These are phyloP conservation scores for Sinodicranocentrus sp. DNA, from an alignment of 2,888 invertebrate species.

Conservation along the genomic window DNA sequence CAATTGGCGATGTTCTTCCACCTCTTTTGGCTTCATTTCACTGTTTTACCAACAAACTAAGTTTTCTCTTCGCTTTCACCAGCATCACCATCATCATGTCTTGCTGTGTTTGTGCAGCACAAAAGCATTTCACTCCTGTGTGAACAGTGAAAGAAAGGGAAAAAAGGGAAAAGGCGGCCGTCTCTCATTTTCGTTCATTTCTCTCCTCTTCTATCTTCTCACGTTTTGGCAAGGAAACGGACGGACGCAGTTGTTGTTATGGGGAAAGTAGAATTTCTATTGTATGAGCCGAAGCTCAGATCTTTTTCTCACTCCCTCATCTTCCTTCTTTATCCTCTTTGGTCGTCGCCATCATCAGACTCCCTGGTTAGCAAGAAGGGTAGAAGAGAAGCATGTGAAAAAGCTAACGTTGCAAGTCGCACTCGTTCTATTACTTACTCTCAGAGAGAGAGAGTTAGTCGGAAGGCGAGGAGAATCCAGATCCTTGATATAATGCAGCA, in stretches of 20 bases:
- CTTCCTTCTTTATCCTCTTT: background rate
- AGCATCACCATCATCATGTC: constrained; percentile 21
- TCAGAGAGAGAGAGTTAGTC: no score
- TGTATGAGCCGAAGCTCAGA: constrained; percentile 1
- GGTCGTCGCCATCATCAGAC: background rate
- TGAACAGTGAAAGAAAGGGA: constrained; percentile 9
- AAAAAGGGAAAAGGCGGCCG: constrained; percentile 54
- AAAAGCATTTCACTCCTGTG: constrained; percentile 14
- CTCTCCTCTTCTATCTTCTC: constrained; percentile 13
- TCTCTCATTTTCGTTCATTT: constrained; percentile 41
- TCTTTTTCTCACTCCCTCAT: constrained; percentile 6
- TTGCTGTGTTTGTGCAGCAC: constrained; percentile 28
- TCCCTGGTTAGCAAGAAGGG: background rate
- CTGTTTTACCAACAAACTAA: constrained; percentile 47
- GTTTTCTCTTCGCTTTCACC: constrained; percentile 28
- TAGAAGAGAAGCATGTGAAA: constrained; percentile 10
- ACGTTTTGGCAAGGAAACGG: constrained; percentile 61
- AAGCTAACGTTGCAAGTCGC: constrained; percentile 62
- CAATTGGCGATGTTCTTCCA: constrained; percentile 38
- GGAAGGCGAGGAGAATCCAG: background rate
- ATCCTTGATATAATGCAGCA: background rate
- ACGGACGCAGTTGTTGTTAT: constrained; percentile 68
- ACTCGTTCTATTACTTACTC: constrained; percentile 54
- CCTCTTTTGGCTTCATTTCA: constrained; percentile 59
- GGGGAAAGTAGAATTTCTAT: constrained; percentile 35